Evolutionary conservation across 2,888 invertebrate species (phyloP).

Genomic region (Chorisops tibialis): DNA sequence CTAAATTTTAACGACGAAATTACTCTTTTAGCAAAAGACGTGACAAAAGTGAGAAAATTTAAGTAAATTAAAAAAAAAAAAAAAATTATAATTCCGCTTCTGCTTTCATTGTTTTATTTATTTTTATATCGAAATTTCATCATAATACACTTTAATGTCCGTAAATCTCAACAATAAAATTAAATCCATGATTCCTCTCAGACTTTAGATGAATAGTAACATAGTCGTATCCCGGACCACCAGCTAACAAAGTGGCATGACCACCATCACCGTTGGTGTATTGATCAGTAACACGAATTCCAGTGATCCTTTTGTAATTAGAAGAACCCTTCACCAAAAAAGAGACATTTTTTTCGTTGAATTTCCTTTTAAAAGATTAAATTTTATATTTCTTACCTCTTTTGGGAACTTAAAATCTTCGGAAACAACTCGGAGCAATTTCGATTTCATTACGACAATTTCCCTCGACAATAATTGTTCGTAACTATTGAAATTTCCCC

Average conservation of each 20-base stretch:
- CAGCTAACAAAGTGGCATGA: conserved; percentile 44
- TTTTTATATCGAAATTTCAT: no score
- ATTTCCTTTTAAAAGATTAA: background rate
- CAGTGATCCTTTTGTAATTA: conserved; percentile 16
- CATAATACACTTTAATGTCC: conserved; percentile 37
- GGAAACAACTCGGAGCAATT: background rate
- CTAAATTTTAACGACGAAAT: no score
- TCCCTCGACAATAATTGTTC: background rate
- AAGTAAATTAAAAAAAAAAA: no score
- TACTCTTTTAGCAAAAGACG: no score
- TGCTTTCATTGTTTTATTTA: no score
- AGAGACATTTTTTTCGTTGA: no score
- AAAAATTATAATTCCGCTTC: no score
- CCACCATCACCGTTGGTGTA: conserved; percentile 53
- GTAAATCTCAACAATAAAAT: conserved; percentile 52
- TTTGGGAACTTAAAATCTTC: background rate
- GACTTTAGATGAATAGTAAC: conserved; percentile 52
- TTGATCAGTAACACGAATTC: conserved; percentile 44
- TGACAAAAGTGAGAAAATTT: no score
- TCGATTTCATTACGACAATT: background rate
- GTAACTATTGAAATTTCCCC: background rate
- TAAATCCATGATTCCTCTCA: conserved; percentile 50
- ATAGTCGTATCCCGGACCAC: conserved; percentile 48
- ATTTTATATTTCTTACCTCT: background rate
- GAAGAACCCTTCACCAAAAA: background rate